phyloP scores from a whole-genome alignment of 2,113 vertebrate genomes.

The Cephalopterus ornatus region DNA sequence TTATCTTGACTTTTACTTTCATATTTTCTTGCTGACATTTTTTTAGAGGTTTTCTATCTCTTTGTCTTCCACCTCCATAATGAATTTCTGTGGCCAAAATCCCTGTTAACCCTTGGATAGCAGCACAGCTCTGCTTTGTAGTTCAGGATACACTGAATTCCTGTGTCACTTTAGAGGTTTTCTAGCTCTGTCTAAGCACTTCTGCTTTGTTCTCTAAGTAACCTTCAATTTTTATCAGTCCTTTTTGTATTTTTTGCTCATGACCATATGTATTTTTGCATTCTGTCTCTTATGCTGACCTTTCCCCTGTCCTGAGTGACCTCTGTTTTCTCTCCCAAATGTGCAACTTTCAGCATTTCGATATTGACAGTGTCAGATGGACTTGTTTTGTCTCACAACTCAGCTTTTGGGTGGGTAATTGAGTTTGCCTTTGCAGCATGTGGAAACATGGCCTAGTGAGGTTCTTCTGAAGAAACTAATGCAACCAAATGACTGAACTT shows the following conservation, averaged over 20 bases:
- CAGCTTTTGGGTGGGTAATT: background rate
- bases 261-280: background rate
- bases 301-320: background rate
- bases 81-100: background rate
- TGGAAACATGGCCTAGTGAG: background rate
- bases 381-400: background rate
- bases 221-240: background rate
- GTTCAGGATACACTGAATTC: fast-evolving
- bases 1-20: background rate
- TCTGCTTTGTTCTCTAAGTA: background rate
- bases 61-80: background rate
- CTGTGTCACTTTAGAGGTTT: background rate
- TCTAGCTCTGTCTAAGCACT: background rate
- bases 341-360: background rate
- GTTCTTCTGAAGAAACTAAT: background rate
- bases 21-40: background rate
- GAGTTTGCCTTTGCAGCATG: background rate
- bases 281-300: background rate
- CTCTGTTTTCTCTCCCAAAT: background rate
- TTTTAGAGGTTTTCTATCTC: background rate
- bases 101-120: background rate
- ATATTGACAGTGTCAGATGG: background rate
- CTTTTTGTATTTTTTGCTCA: background rate
- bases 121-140: background rate
- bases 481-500: background rate